Base-by-base conservation (phyloP, 2,888 invertebrate genomes). In the Elysia crispata region DNA sequence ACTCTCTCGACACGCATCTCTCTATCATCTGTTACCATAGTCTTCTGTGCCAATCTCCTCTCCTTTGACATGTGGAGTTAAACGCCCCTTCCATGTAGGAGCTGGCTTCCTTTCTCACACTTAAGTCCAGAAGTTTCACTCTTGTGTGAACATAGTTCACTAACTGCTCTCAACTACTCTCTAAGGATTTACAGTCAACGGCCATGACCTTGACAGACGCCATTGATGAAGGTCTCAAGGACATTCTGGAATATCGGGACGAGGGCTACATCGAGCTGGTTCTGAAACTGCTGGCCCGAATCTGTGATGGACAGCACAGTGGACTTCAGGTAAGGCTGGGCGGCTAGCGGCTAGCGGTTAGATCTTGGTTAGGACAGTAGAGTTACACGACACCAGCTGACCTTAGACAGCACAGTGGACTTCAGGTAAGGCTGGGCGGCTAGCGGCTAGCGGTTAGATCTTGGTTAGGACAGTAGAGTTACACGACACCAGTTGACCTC, bases 251-350 rank as follows among this genome's bases (percentile, higher is more conserved):
- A 79, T 90, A 90, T 84, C 91, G 91, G 77, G 92, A 92, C 82
- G 92, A 91, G 78, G 92, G 92, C 13, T 92, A 91, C 85, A 91
- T 92, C 50, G 91, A 91, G 76, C 87, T 92, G 15, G 90, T 92
- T 1, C 86, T 92, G 49, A 90, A 90, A 79, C 84, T 92, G 25
- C 86, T 92, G 54, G 92, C 91, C 1, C 83, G 89, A 33, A 88
- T 92, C 82, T 92, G 92, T 86, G 92, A 92, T 82, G 92, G 92
- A 0, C 92, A 92, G 80, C 88, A 90, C 82, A 84, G 83, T 20
- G 91, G 89, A n/a, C 84, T 92, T 20, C 92, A 92, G 90, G 92
- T 91, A 81, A 72, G 72, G 25, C 28, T 1, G n/a, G n/a, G 1
- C 23, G 3, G 6, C 20, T 23, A 23, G 28, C 31, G n/a, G n/a